These are phyloP conservation scores for Merluccius polli DNA, from an alignment of 2,797 vertebrate species.

Conservation along the genomic window DNA sequence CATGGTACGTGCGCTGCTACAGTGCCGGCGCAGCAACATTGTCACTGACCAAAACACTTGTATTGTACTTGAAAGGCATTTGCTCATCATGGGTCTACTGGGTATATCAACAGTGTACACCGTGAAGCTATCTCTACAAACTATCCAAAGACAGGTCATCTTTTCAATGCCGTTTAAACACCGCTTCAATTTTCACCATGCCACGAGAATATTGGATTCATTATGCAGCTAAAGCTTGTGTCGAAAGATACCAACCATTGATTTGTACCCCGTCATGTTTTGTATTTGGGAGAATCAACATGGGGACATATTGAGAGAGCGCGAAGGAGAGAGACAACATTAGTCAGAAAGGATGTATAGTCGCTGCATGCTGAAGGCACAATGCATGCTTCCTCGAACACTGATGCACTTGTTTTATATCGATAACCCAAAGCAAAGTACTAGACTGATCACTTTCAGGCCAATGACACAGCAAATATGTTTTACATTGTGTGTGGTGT, in stretches of 20 bases:
- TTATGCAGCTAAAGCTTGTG: background rate
- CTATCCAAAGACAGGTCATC: too few species aligned
- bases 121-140: too few species aligned
- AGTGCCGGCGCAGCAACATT: background rate
- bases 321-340: too few species aligned
- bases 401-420: background rate
- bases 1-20: constrained; percentile 78
- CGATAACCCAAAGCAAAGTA: too few species aligned
- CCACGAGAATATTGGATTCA: background rate
- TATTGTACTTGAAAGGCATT: background rate
- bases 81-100: background rate
- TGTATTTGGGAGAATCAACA: background rate
- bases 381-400: background rate
- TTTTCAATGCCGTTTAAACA: background rate
- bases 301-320: too few species aligned
- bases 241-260: background rate
- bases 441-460: too few species aligned
- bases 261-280: background rate
- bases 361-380: too few species aligned
- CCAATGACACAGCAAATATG: too few species aligned
- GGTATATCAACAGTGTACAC: background rate
- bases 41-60: background rate
- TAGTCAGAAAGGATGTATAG: background rate
- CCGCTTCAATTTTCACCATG: background rate
- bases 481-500: constrained; percentile 3